Evolutionary conservation across 2,888 invertebrate species (phyloP), one percentile per base, ranked within the genome.

Genomic region (Periphyllus acericola): DNA sequence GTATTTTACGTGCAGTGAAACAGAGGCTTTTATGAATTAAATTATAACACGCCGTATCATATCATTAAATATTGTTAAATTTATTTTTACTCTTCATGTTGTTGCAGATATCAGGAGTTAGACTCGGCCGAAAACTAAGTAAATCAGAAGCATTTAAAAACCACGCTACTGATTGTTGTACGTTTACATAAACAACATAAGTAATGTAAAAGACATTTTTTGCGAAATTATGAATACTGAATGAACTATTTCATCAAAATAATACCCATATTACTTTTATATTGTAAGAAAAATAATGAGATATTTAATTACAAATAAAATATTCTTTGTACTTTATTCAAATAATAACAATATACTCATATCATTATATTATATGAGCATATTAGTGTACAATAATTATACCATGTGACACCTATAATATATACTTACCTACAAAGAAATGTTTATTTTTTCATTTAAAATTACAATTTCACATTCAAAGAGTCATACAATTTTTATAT

Each of bases 41-140:
- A 46, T 14, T 46, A 46, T 46, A 14, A 14, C 11, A 2, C 14
- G 11, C 1, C 3, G 46, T 46, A 11, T 46, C 14, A 14, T 46
- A 1, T 14, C 46, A 46, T 46, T 46, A 46, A 11, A 46, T 14
- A 14, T n/a, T n/a, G n/a, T 46, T 46, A 46, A 46, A 14, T 46
- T 46, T 14, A 46, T 46, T 46, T 46, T 46, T 46, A 46, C 2
- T 46, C 14, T 46, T 46, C 14, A 46, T 46, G 46, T 14, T 40
- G 17, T 80, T 86, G 0, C 86, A 86, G 86, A 80, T 86, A 72
- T 80, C 80, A 60, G 86, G 86, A 52, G 86, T 86, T 3, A 79
- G 34, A 80, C 71, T 86, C 25, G 86, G 86, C 6, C 86, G 60
- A 3, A 86, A 74, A 40, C 78, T 80, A 9, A 86, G 72, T 34